Evolutionary conservation across 2,113 vertebrate species (phyloP).

Genomic region (Porphyrio hochstetteri): DNA sequence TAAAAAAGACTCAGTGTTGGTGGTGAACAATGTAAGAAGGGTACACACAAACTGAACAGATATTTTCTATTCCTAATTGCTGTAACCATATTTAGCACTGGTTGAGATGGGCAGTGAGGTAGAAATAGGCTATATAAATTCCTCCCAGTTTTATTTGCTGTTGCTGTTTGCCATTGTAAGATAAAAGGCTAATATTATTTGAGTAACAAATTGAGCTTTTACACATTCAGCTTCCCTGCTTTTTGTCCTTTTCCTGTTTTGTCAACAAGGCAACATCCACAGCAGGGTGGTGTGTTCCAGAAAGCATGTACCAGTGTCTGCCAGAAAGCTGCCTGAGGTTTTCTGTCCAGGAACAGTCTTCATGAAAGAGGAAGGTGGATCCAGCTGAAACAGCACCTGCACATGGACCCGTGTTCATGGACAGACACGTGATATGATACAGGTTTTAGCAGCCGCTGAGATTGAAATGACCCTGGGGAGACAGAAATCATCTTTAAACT

Average conservation of each 20-base stretch:
- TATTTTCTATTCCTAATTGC: background rate
- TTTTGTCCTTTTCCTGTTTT: slow-evolving; percentile 43
- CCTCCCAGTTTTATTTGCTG: slow-evolving; percentile 1
- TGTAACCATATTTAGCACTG: background rate
- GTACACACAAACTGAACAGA: background rate
- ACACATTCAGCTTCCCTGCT: background rate
- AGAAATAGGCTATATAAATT: background rate
- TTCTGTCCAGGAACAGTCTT: background rate
- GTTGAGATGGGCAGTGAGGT: background rate
- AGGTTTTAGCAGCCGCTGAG: background rate
- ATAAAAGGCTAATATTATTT: background rate
- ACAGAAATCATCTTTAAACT: background rate
- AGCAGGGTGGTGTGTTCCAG: background rate
- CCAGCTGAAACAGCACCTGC: background rate
- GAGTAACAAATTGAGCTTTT: background rate
- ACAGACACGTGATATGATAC: no score
- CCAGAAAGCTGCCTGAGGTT: background rate
- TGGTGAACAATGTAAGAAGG: background rate
- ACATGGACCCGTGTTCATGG: background rate
- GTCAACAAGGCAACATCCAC: background rate
- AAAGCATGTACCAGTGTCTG: background rate
- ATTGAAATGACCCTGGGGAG: background rate
- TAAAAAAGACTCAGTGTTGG: background rate
- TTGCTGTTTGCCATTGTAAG: background rate
- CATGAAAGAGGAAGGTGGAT: background rate